Base-by-base conservation (phyloP, 2,888 invertebrate genomes). In the Pheosia tremula region DNA sequence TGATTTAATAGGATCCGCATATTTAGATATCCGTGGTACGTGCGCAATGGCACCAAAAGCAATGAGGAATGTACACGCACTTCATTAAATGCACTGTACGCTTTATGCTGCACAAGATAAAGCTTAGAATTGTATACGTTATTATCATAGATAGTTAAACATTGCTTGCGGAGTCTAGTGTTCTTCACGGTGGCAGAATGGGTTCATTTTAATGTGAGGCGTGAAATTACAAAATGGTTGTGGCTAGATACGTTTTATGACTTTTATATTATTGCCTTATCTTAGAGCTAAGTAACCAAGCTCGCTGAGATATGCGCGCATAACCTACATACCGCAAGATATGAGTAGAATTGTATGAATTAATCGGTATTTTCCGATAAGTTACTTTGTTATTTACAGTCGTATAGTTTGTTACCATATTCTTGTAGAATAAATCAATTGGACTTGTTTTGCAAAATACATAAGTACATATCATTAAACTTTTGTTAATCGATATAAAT, bases 1-100 rank as follows among this genome's bases (percentile, higher is more conserved):
- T 84, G 88, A 83, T 87, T 86, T 88, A 85, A 86, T 86, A 85
- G 72, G 77, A 77, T 75, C 68, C 77, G 77, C 77, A 72, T 75
- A 77, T 77, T 77, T 77, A 75, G 85, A 86, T 87, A 86, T 83
- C 77, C 78, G 74, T 71, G 76, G 72, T 76, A 75, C 68, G 77
- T 67, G 58, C 66, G 62, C 73, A 62, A 67, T 64, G 62, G 61
- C 63, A 58, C 56, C 61, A 57, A 37, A 53, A 64, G 41, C 11
- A 41, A 57, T 58, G 60, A 11, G 45, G 54, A 67, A 56, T 65
- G 55, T 56, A 56, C 37, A 13, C 61, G 61, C 43, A 57, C 56
- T 62, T 52, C 60, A 56, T 66, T 61, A 65, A 62, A 60, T 39
- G 11, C 39, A 37, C 54, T 60, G 49, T 59, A 55, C n/a, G 6